A percentile compares a stretch with the other conserved stretches of the same genome.
Evolutionary conservation across 2,797 vertebrate genomes (phyloP).

Genomic region (Peromyscus melanophrys): DNA sequence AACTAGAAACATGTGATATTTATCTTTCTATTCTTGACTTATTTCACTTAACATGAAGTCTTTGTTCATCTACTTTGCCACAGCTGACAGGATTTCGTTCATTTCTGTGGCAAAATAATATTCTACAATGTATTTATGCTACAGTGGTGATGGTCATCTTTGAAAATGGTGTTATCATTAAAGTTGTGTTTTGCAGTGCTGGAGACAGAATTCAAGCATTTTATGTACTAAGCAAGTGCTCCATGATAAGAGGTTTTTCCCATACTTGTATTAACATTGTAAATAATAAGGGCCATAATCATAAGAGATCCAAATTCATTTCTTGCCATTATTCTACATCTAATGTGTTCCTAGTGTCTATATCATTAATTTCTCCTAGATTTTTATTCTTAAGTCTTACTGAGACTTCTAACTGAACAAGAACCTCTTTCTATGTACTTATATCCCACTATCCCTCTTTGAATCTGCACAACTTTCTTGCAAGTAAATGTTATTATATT

Average conservation of each 20-base stretch:
- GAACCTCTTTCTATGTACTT: neutral
- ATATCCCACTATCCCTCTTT: neutral
- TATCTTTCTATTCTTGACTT: neutral
- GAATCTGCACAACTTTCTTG: neutral
- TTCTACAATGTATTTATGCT: neutral
- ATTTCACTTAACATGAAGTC: neutral
- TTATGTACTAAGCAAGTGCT: neutral
- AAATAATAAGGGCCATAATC: conserved; percentile 15
- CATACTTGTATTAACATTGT: neutral
- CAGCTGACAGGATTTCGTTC: neutral
- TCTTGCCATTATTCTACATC: neutral
- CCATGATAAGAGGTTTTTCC: neutral
- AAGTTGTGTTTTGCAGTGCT: neutral
- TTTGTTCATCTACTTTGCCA: neutral
- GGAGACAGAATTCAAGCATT: neutral
- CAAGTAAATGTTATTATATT: conserved; percentile 8
- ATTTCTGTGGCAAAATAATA: neutral
- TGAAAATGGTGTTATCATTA: neutral
- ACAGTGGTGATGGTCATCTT: neutral
- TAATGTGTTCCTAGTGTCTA: neutral
- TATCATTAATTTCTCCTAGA: conserved; percentile 5
- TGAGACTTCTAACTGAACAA: neutral
- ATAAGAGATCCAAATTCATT: neutral
- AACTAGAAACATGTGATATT: neutral
- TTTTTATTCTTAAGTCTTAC: neutral